Percentiles rank a stretch among this genome's conserved stretches.
Evolutionary conservation across 2,113 vertebrate genomes (phyloP).

Genomic region (Nerophis lumbriciformis): DNA sequence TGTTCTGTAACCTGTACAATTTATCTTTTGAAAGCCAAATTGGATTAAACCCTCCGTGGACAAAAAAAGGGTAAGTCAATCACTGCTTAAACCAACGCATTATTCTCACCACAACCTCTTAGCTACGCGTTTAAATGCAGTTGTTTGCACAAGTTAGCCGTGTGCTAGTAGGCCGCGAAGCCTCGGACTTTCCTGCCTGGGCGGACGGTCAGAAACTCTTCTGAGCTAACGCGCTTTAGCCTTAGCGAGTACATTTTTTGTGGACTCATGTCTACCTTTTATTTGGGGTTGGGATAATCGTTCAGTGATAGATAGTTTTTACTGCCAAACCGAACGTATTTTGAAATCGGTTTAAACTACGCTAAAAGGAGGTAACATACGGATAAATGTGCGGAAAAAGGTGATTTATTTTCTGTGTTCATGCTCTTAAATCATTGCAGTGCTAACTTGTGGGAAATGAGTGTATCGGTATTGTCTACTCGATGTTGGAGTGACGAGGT

Average conservation of each 20-base stretch:
- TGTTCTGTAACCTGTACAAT: background rate
- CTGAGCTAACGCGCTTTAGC: background rate
- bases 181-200: constrained; percentile 53
- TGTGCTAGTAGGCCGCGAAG: constrained; percentile 50
- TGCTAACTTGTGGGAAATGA: background rate
- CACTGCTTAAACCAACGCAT: accelerated
- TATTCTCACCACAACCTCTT: background rate
- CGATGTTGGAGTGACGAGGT: background rate
- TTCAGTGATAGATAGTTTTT: background rate
- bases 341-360: background rate
- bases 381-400: background rate
- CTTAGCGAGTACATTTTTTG: too few relatives aligned
- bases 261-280: too few relatives aligned
- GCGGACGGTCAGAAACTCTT: background rate
- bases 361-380: too few relatives aligned
- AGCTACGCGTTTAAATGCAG: background rate
- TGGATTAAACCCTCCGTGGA: background rate
- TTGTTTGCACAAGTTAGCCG: background rate
- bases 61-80: constrained; percentile 8
- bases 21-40: background rate
- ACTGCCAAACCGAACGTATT: background rate
- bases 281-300: too few relatives aligned
- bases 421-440: background rate
- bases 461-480: background rate
- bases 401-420: background rate